These are phyloP conservation scores for Pangasius macronema DNA, from an alignment of 2,797 vertebrate genomes.

Conservation along the genomic window DNA sequence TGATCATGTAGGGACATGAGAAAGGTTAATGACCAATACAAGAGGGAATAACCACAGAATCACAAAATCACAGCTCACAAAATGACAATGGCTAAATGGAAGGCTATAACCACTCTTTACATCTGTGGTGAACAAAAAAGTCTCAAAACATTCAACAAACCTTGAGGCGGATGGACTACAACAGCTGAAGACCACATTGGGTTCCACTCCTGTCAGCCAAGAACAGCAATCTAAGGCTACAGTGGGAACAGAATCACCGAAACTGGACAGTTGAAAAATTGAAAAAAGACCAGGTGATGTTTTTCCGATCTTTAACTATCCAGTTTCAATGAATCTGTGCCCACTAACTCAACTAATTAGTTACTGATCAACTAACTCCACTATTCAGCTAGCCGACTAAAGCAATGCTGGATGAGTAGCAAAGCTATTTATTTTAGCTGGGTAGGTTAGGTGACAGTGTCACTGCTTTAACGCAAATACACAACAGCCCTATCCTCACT, in stretches of 20 bases:
- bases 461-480: not conserved
- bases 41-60: not conserved
- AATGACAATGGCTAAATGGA: not conserved
- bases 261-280: not conserved
- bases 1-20: slow-evolving; percentile 13
- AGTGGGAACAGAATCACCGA: not conserved
- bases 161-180: not conserved
- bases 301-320: not conserved
- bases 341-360: too few species aligned
- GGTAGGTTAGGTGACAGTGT: not conserved
- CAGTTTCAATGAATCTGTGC: not conserved
- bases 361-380: not conserved
- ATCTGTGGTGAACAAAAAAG: not conserved
- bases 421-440: not conserved
- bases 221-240: not conserved
- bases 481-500: not conserved
- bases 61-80: not conserved
- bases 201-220: not conserved
- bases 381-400: not conserved
- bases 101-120: not conserved
- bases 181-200: not conserved
- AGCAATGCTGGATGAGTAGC: not conserved
- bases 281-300: not conserved
- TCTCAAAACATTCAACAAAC: not conserved
- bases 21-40: not conserved